These are phyloP conservation scores for Hydrozoanthus tunicans DNA, from an alignment of 64 coral and sea anemone species.

Conservation along the genomic window DNA sequence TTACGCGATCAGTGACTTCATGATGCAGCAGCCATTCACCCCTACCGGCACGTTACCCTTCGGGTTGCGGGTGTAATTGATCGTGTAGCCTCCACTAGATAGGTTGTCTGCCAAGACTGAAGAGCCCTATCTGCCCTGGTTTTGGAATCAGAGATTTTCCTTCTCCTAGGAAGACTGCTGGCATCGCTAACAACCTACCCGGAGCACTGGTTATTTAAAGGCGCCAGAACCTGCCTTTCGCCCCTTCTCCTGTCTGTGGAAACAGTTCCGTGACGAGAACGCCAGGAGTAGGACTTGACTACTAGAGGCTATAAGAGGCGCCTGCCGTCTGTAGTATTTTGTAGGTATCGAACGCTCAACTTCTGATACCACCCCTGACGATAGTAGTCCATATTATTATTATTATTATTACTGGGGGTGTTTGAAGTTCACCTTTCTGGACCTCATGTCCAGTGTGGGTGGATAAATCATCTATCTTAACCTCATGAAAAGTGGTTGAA, in stretches of 20 bases:
- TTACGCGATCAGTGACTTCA: constrained; percentile 11
- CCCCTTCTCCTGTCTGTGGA: constrained; percentile 31
- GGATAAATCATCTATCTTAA: too few relatives aligned
- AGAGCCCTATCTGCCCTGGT: not conserved
- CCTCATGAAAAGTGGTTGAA: too few relatives aligned
- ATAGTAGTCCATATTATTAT: not conserved
- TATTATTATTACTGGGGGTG: too few relatives aligned
- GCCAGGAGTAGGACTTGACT: constrained; percentile 34
- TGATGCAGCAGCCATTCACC: constrained; percentile 7
- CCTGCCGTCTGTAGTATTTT: constrained; percentile 15
- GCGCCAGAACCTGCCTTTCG: constrained; percentile 42
- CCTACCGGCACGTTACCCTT: constrained; percentile 2
- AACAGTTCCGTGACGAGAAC: constrained; percentile 33
- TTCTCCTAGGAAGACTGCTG: constrained; percentile 44
- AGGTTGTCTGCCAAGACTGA: constrained; percentile 1
- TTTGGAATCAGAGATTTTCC: constrained; percentile 5
- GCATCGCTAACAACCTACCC: constrained; percentile 17
- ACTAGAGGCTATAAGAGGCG: constrained; percentile 11
- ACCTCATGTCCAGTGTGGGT: too few relatives aligned
- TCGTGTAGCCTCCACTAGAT: constrained; percentile 13
- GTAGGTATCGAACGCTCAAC: constrained; percentile 14
- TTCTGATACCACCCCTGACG: not conserved
- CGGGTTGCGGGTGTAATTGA: constrained; percentile 8
- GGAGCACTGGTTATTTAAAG: constrained; percentile 31
- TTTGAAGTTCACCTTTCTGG: too few relatives aligned